A percentile compares a stretch with the other conserved stretches of the same genome.
Evolutionary conservation across 2,113 vertebrate genomes (phyloP).

Genomic region (Okapia johnstoni): DNA sequence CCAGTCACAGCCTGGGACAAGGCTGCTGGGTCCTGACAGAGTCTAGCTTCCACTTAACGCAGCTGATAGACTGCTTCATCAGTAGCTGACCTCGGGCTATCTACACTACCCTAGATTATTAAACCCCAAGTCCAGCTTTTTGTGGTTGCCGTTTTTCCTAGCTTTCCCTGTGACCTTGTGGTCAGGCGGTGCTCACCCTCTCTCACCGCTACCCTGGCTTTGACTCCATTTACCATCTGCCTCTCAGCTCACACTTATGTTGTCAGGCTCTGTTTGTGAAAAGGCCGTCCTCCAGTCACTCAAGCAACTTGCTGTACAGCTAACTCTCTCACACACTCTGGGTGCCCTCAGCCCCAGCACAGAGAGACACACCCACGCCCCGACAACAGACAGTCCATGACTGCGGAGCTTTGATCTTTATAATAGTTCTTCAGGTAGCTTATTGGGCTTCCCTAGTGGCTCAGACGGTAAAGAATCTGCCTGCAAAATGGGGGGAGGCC

Average conservation of each 20-base stretch:
- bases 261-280: neutral
- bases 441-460: neutral
- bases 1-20: rapidly evolving
- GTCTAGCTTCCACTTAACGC: neutral
- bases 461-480: neutral
- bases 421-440: neutral
- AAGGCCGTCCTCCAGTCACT: neutral
- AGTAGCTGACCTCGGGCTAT: neutral
- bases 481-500: neutral
- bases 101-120: neutral
- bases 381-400: neutral
- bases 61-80: too few relatives aligned
- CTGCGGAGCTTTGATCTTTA: neutral
- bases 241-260: neutral
- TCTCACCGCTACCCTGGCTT: neutral
- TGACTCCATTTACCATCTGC: neutral
- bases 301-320: neutral
- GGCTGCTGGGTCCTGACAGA: rapidly evolving
- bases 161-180: neutral
- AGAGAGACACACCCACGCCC: neutral
- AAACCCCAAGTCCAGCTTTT: neutral
- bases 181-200: neutral
- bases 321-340: neutral
- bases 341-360: neutral
- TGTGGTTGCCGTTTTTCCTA: neutral